Percentiles rank a stretch among this genome's conserved stretches.
Conservation (phyloP, 1,140 invertebrate genomes). For the Heliconius congener region DNA sequence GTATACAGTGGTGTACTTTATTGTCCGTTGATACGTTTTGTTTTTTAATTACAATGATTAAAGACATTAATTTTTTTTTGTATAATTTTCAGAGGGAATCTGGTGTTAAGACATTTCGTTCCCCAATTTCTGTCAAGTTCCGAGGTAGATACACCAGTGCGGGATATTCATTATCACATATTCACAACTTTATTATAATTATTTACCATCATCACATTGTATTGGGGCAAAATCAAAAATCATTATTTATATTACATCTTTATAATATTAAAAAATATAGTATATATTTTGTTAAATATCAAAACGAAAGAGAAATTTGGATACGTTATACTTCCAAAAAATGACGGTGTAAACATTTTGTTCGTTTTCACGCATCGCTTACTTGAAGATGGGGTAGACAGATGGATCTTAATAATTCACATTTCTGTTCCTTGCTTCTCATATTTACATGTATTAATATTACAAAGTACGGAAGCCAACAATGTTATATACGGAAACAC, state of each 20-base stretch:
- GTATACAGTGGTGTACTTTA: slow-evolving; percentile 17
- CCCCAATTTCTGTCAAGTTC: neutral
- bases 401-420: neutral
- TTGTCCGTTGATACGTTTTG: neutral
- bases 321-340: neutral
- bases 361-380: neutral
- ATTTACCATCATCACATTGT: no score
- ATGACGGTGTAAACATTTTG: neutral
- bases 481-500: neutral
- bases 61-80: neutral
- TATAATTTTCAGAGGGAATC: neutral
- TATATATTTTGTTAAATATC: no score
- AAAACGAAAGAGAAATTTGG: no score
- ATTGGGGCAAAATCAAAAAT: no score
- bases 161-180: no score
- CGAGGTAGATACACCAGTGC: no score
- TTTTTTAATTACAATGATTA: neutral
- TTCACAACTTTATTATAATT: no score
- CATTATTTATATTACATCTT: no score
- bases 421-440: neutral
- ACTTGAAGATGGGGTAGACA: neutral
- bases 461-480: neutral
- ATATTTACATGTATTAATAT: neutral
- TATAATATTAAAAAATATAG: no score
- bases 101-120: neutral